Conservation (phyloP, 2,113 vertebrate genomes). For the Hypocryptadius cinnamomeus region DNA sequence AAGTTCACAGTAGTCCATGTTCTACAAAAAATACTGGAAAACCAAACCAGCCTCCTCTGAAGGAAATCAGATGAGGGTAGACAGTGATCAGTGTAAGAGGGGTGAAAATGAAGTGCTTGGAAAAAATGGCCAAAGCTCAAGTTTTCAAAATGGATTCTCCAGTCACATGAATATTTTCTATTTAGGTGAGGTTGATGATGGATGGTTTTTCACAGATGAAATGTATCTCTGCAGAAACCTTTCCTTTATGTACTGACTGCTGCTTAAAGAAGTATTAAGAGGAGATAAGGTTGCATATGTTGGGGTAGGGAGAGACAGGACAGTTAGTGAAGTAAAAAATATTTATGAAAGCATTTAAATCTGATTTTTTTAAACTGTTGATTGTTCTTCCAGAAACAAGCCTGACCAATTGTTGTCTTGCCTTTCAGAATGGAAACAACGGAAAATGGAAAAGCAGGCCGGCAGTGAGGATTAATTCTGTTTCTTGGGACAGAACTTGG, state of each 20-base stretch:
- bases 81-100: neutral
- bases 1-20: neutral
- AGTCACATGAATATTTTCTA: neutral
- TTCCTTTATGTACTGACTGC: neutral
- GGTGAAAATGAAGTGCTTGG: neutral
- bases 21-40: neutral
- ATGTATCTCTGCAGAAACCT: neutral
- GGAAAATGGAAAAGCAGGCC: slow-evolving; percentile 91
- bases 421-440: slow-evolving; percentile 85
- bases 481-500: slow-evolving; percentile 8
- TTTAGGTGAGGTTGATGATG: neutral
- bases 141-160: neutral
- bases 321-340: neutral
- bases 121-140: neutral
- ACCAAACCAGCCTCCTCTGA: neutral
- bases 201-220: neutral
- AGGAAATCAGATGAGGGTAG: neutral
- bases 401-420: neutral
- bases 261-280: neutral
- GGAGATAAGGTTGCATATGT: neutral
- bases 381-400: neutral
- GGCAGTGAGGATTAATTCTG: slow-evolving; percentile 71
- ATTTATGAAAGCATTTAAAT: neutral
- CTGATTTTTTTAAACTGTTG: neutral
- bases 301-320: neutral